phyloP scores from a whole-genome alignment of 2,113 vertebrate species.

The Turdus rufiventris region DNA sequence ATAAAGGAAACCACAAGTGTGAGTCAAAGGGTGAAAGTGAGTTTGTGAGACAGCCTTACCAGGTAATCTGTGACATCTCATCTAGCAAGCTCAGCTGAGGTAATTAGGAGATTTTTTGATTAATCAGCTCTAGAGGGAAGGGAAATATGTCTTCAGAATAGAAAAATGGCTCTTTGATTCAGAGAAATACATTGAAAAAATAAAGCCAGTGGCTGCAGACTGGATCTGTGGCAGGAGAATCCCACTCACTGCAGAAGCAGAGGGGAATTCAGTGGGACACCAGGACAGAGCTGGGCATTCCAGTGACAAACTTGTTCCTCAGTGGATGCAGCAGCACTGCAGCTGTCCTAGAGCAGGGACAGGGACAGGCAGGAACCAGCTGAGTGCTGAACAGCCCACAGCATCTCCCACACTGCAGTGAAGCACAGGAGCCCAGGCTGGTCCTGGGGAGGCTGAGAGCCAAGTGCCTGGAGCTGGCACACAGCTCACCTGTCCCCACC shows the following conservation, averaged over 20 bases:
- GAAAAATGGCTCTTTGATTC: not conserved
- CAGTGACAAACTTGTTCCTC: not conserved
- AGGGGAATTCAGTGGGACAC: not conserved
- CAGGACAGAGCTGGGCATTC: not conserved
- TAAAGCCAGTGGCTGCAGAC: no score
- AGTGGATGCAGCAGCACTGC: not conserved
- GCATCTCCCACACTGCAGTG: fast-evolving
- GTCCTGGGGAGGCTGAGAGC: fast-evolving
- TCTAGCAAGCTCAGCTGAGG: not conserved
- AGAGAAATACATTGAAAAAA: not conserved
- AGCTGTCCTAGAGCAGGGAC: not conserved
- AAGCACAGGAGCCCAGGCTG: not conserved
- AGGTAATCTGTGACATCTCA: not conserved
- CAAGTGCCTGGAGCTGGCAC: fast-evolving
- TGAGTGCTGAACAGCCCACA: not conserved
- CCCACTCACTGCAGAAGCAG: fast-evolving
- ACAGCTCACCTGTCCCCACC: fast-evolving
- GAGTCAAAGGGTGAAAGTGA: not conserved
- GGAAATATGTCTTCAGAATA: not conserved
- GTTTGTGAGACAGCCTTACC: not conserved
- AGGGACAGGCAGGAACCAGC: fast-evolving
- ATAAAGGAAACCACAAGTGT: not conserved
- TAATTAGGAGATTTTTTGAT: not conserved
- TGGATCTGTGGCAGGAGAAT: no score
- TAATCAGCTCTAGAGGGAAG: not conserved